These are phyloP conservation scores for Lanistes nyassanus DNA, from an alignment of 1,140 invertebrate genomes.

Conservation along the genomic window DNA sequence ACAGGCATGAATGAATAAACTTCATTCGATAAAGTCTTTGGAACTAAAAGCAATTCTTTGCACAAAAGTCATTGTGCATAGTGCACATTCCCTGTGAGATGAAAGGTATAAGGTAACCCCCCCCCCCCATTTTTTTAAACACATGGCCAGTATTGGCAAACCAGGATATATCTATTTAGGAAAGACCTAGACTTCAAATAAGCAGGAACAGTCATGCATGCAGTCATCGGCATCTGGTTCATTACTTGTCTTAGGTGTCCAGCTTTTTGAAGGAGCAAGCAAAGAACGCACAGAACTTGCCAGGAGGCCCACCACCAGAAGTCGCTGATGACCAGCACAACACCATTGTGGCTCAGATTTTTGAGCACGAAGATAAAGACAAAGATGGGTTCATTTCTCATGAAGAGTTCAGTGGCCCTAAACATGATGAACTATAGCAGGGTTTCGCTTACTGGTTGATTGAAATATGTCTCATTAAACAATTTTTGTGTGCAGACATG, in stretches of 20 bases:
- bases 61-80: too few species aligned
- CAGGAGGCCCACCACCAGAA: background rate
- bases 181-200: too few species aligned
- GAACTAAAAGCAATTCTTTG: too few species aligned
- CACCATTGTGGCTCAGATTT: slow-evolving; percentile 94
- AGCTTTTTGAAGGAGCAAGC: slow-evolving; percentile 35
- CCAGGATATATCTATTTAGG: too few species aligned
- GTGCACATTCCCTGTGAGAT: too few species aligned
- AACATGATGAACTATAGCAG: slow-evolving; percentile 91
- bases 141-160: too few species aligned
- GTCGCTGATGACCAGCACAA: slow-evolving; percentile 76
- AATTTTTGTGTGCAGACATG: too few species aligned
- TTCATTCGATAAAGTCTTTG: too few species aligned
- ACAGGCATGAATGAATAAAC: too few species aligned
- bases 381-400: slow-evolving; percentile 87
- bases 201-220: background rate
- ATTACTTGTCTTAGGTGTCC: slow-evolving; percentile 27
- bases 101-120: too few species aligned
- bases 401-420: slow-evolving; percentile 95
- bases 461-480: too few species aligned
- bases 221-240: background rate
- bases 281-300: slow-evolving; percentile 1
- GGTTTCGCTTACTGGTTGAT: background rate
- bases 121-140: too few species aligned
- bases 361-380: slow-evolving; percentile 83